Base-by-base conservation (phyloP, 2,113 vertebrate species). In the Saccopteryx leptura region DNA sequence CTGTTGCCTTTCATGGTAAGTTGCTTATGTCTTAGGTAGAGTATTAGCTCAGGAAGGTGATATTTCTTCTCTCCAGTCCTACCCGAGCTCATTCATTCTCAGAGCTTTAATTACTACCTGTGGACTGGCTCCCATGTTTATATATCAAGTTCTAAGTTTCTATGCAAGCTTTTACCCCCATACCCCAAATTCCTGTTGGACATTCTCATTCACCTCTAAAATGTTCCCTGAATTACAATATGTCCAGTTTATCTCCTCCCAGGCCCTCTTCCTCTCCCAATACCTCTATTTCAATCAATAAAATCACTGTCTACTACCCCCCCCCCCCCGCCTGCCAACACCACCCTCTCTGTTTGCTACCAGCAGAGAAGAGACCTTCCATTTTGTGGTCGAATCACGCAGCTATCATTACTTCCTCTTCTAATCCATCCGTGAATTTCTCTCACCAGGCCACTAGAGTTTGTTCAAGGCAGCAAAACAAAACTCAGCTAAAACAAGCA, bases 391-490 rank as follows among this genome's bases (percentile, higher is more conserved):
- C n/a, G 54, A 46, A 28, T 39, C 19, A 1, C 28, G n/a, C 5
- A 19, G 9, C 9, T 46, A 39, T 48, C 21, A 4, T 8, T 24
- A 56, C 24, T 60, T 2, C 28, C 5, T 54, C 52, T 50, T 78
- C 14, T 7, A 2, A 10, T 12, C 33, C 5, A 1, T 9, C n/a
- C 48, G 24, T 1, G 11, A 8, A 13, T 46, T 28, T 46, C 56
- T 74, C n/a, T 7, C 1, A 10, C 21, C 7, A 23, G 14, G 5
- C 28, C 17, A 21, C 33, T 39, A 69, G 58, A 26, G 19, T 68
- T 50, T 89, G 8, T 33, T 82, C 54, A 19, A 58, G 90, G 75
- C 7, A 93, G 75, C 7, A 52, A 71, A 69, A 81, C 18, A 26
- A 21, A 60, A 12, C 21, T 5, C 1, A 63, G 28, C 39, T 28